Evolutionary conservation across 1,140 invertebrate genomes (phyloP).

Genomic region (Lasioglossum albipes): DNA sequence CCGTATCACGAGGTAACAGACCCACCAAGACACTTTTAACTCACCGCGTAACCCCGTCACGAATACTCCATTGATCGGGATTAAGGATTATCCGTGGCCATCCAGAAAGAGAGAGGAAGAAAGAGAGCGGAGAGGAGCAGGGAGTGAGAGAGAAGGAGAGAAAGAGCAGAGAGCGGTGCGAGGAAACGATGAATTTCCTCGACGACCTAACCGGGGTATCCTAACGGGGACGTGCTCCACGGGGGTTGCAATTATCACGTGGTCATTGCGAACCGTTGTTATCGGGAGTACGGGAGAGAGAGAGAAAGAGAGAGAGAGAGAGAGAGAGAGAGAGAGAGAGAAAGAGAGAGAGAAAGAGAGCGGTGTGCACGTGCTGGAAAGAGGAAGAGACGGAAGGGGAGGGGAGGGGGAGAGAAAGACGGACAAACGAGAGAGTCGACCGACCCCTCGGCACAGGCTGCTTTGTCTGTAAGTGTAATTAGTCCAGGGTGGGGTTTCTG

Average conservation of each 20-base stretch:
- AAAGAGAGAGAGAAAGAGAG: not conserved
- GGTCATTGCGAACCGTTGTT: conserved; percentile 78
- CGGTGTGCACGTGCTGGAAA: conserved; percentile 20
- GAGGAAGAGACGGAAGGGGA: conserved; percentile 18
- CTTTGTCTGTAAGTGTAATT: conserved; percentile 77
- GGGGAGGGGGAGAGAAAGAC: conserved; percentile 11
- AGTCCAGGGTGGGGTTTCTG: conserved; percentile 77
- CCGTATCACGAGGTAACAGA: conserved; percentile 47
- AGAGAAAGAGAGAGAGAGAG: conserved; percentile 24
- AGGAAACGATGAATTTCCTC: conserved; percentile 74
- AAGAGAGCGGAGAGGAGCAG: not conserved
- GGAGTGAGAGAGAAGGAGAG: not conserved
- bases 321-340: conserved; percentile 18
- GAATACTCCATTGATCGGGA: conserved; percentile 47
- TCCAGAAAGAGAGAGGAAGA: not conserved
- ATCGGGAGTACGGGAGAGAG: conserved; percentile 63
- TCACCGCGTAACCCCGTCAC: conserved; percentile 40
- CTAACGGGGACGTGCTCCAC: conserved; percentile 62
- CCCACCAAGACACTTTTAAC: conserved; percentile 45
- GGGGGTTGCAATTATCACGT: conserved; percentile 78
- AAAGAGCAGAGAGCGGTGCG: conserved; percentile 25
- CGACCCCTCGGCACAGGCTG: conserved; percentile 70
- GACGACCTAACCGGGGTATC: conserved; percentile 60
- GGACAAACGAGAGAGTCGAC: conserved; percentile 57
- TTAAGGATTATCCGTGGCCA: conserved; percentile 52